Conservation (phyloP, 2,113 vertebrate species). For the Crotalus helleri region DNA sequence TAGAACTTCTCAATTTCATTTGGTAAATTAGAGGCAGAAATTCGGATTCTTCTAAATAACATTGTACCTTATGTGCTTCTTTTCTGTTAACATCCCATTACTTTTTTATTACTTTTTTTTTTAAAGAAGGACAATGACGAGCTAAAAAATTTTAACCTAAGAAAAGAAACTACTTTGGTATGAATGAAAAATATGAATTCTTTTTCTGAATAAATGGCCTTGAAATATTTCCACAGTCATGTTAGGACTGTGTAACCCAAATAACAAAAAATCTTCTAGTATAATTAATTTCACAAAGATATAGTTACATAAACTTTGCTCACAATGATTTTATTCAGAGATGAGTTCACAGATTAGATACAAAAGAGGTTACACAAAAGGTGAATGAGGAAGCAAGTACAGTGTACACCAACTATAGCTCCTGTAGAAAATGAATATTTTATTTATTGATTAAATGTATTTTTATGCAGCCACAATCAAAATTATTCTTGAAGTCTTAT, state of each 20-base stretch:
- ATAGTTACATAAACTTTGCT: neutral
- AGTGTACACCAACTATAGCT: neutral
- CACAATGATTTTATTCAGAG: neutral
- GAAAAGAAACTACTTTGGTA: neutral
- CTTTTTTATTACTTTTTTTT: neutral
- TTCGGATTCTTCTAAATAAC: neutral
- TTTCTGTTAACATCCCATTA: neutral
- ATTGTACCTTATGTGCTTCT: neutral
- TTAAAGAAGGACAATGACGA: neutral
- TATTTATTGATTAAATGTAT: neutral
- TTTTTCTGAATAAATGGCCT: neutral
- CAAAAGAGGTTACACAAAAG: neutral
- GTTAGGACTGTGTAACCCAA: neutral
- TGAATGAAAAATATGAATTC: neutral
- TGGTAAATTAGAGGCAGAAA: neutral
- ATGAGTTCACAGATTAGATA: neutral
- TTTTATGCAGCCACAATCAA: neutral
- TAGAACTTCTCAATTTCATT: neutral
- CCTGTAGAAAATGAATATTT: neutral
- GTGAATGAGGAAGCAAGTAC: neutral
- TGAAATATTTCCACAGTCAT: neutral
- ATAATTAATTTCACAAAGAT: neutral
- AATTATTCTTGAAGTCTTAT: neutral
- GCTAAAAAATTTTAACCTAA: neutral
- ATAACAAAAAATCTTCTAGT: neutral